Percentiles rank a stretch among this genome's conserved stretches.
phyloP scores from a whole-genome alignment of 2,113 vertebrate species.

The Zosterops hypoxanthus region DNA sequence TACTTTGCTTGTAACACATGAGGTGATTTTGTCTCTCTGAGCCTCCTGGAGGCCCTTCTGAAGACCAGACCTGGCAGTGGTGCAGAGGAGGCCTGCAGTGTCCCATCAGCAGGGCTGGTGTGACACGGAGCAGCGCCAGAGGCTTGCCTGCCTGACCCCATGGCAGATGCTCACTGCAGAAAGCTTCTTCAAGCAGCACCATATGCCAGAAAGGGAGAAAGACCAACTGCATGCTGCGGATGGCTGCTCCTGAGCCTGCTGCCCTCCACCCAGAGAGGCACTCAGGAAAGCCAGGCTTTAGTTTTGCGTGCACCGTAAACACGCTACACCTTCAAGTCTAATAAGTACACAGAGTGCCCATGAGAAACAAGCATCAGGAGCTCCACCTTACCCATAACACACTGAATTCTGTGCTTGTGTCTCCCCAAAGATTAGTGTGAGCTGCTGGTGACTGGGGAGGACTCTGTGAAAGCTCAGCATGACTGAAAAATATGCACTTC shows the following conservation, averaged over 20 bases:
- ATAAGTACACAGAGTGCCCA: neutral
- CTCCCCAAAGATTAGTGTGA: neutral
- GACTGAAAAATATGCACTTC: neutral
- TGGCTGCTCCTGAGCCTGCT: neutral
- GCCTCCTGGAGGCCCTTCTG: neutral
- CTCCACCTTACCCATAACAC: neutral
- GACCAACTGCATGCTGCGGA: neutral
- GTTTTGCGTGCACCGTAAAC: neutral
- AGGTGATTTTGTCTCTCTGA: neutral
- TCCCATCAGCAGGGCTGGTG: neutral
- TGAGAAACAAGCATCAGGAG: neutral
- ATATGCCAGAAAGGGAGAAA: neutral
- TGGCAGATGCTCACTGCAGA: neutral
- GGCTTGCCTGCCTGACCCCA: accelerated
- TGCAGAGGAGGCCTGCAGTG: neutral
- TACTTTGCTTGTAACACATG: neutral
- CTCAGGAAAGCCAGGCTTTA: neutral
- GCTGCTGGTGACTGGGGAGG: neutral
- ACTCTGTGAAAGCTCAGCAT: neutral
- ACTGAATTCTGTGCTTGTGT: neutral
- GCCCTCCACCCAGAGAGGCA: neutral
- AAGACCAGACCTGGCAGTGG: neutral
- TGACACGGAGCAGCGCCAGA: accelerated
- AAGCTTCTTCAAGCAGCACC: neutral
- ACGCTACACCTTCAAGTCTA: neutral